These are phyloP conservation scores for Chymomyza procnemis DNA, from an alignment of 2,888 invertebrate genomes.

Conservation along the genomic window DNA sequence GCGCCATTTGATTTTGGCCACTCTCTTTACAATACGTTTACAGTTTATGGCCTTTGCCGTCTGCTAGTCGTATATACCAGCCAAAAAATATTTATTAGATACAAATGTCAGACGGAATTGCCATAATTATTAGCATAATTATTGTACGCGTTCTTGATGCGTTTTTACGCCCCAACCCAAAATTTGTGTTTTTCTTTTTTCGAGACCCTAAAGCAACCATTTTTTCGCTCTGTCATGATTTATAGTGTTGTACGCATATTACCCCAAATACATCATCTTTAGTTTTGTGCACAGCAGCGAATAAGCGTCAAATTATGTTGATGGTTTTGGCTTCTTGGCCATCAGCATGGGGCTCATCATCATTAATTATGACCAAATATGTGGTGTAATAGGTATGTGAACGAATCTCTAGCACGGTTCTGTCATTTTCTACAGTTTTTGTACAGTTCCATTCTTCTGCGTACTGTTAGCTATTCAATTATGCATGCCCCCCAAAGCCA, in stretches of 20 bases:
- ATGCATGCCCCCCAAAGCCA: neutral
- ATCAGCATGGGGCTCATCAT: conserved; percentile 58
- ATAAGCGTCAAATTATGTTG: neutral
- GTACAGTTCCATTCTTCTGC: neutral
- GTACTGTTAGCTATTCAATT: neutral
- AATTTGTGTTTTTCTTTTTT: too few species aligned
- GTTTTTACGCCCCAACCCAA: conserved; percentile 38
- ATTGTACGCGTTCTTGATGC: conserved; percentile 32
- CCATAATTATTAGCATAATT: conserved; percentile 65
- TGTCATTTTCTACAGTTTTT: neutral
- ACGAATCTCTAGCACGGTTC: neutral
- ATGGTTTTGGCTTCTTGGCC: conserved; percentile 37
- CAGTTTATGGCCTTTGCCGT: neutral
- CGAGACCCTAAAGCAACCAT: neutral
- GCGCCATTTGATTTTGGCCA: neutral
- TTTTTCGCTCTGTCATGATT: neutral
- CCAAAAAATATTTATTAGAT: conserved; percentile 54
- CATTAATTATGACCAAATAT: conserved; percentile 46
- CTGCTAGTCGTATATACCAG: neutral
- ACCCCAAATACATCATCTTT: neutral
- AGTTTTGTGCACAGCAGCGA: neutral
- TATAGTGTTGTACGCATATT: neutral
- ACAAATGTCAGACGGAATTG: conserved; percentile 58
- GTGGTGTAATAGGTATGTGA: neutral
- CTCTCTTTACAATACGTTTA: neutral